Conservation (phyloP, 2,113 vertebrate genomes). For the Sorex araneus region DNA sequence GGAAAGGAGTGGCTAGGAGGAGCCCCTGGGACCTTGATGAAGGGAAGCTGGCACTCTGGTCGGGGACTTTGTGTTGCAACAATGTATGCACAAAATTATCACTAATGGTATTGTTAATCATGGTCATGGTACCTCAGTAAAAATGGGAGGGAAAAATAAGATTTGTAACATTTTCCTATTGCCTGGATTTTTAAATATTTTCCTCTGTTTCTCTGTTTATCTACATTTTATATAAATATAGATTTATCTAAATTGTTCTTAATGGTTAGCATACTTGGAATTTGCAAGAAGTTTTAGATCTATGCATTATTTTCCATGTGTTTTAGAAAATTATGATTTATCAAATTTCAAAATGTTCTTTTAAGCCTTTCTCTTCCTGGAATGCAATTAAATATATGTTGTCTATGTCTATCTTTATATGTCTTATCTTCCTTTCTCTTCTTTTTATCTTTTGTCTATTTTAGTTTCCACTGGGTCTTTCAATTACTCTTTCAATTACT, state of each 20-base stretch:
- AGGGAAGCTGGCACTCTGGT: no score
- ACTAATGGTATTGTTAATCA: no score
- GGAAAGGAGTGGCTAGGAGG: no score
- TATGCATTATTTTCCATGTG: neutral
- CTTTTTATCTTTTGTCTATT: neutral
- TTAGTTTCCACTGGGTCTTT: neutral
- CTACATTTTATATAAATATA: neutral
- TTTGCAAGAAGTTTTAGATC: neutral
- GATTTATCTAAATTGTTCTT: neutral
- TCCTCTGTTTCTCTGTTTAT: neutral
- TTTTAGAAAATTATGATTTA: conserved; percentile 18
- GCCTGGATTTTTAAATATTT: neutral
- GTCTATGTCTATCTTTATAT: neutral
- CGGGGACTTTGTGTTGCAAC: no score
- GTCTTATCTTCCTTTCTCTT: neutral
- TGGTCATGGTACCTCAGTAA: no score
- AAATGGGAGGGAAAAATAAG: no score
- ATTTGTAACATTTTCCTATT: no score
- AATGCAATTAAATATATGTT: neutral
- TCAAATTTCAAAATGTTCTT: neutral
- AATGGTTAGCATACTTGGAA: neutral
- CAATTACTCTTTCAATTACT: no score
- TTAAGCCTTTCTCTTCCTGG: neutral
- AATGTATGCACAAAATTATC: no score
- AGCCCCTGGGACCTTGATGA: no score